A percentile compares a stretch with the other conserved stretches of the same genome.
Evolutionary conservation across 2,113 vertebrate genomes (phyloP).

Genomic region (Coreoperca whiteheadi): DNA sequence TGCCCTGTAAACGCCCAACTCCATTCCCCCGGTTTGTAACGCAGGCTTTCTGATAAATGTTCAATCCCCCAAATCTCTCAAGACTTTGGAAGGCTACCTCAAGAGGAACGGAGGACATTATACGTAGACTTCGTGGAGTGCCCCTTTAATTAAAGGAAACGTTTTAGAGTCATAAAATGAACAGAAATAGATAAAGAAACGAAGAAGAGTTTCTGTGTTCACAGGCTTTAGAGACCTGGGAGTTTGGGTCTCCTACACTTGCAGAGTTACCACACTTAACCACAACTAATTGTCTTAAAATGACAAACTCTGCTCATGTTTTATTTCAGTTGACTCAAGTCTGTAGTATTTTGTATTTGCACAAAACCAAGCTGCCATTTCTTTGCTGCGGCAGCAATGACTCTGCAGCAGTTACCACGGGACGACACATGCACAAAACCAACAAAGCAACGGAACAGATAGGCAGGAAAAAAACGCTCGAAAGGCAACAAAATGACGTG

Average conservation of each 20-base stretch:
- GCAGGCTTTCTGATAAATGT: too few relatives aligned
- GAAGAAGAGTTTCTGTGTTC: not conserved
- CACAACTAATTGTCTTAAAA: not conserved
- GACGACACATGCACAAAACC: slow-evolving; percentile 9
- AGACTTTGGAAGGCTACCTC: too few relatives aligned
- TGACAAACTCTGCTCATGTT: not conserved
- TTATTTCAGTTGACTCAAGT: slow-evolving; percentile 28
- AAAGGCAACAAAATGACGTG: not conserved
- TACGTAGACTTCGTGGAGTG: not conserved
- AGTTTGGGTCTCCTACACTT: not conserved
- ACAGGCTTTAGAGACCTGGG: not conserved
- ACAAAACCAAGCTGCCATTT: not conserved
- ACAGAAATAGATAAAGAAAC: not conserved
- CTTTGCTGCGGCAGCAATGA: slow-evolving; percentile 17
- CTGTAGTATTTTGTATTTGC: slow-evolving; percentile 33
- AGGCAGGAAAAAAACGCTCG: not conserved
- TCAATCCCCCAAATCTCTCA: too few relatives aligned
- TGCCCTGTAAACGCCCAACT: too few relatives aligned
- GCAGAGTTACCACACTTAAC: too few relatives aligned
- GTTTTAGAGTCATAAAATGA: not conserved
- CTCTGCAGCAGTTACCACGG: slow-evolving; percentile 7
- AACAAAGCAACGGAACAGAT: not conserved
- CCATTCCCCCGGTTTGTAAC: too few relatives aligned
- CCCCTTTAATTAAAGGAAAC: not conserved
- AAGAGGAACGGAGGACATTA: too few relatives aligned